Evolutionary conservation across 2,888 invertebrate species (phyloP), one percentile per base, ranked within the genome.

Genomic region (Yponomeuta malinellus): DNA sequence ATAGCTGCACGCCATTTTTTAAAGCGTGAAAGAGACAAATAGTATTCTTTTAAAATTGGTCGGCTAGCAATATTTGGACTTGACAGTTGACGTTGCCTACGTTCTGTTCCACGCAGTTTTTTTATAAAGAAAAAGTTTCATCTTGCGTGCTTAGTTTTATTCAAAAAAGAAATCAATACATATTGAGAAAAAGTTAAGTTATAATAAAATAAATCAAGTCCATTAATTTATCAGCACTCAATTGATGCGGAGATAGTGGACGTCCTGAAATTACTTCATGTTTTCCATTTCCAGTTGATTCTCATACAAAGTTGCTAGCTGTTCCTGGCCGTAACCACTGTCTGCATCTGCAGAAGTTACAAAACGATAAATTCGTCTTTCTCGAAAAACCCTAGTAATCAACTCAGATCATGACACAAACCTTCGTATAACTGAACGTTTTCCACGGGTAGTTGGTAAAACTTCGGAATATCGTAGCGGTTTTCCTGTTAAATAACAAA

Each of bases 391-490:
- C 4, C 23, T 3, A 64, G 12, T 0, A 10, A 10, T 5, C 1
- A 29, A n/a, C 1, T 23, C 10, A 31, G 23, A 64, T 10, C 23
- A 65, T 31, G 33, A 33, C 10, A 31, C 33, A 72, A 79, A 87
- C 88, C 85, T 77, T 78, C 81, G 73, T 84, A 85, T 43, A 75
- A 73, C 71, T 80, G 77, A 72, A 77, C 76, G 70, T 78, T 79
- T 74, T 84, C 85, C 48, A 77, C 72, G 67, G 88, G 84, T 68
- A 85, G 71, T 72, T 84, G 81, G 76, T 90, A 89, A 70, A 85
- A 78, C 73, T 92, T 92, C 33, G 91, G 91, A 72, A 92, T 92
- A 74, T 91, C 89, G 70, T 77, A 91, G 52, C 84, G 86, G 72
- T 89, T 90, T 79, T 84, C 86, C 91, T 91, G 80, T 29, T 83